Base-by-base conservation (phyloP, 2,113 vertebrate genomes). In the Ammodytes dubius region DNA sequence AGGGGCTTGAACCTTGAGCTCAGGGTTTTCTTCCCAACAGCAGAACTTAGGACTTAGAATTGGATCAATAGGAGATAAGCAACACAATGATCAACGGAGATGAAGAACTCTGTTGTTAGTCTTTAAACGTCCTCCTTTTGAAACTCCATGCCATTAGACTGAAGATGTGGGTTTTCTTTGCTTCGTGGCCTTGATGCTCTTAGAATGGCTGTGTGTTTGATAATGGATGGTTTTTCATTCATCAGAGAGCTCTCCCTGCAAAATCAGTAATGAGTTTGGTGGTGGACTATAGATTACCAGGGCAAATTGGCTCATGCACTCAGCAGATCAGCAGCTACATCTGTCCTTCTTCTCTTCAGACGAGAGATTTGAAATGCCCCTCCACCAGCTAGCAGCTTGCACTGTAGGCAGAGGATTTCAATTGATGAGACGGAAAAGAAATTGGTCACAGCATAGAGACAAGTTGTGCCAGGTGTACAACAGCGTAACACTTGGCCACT, bases 41-140 rank as follows among this genome's bases (percentile, higher is more conserved):
- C 43, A 37, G n/a, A 76, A n/a, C 73, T 68, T 40, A 35, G 43
- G 57, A 11, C 53, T 68, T 54, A 60, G 35, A 53, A 50, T 12
- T 47, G 53, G 64, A 87, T 92, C 86, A 40, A 82, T 93, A 71
- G 56, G 50, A 56, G 71, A 86, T 58, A 14, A 27, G 71, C 66
- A 66, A 27, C 19, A 5, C 1, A 7, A 47, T 53, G 65, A 81
- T 79, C 45, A 84, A 10, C 49, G 1, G n/a, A 83, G 74, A 85
- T 79, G 77, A 86, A 45, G 39, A 70, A 13, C 46, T 54, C 47
- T 3, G 46, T 77, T 74, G 87, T 73, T 6, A 37, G 49, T 84
- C 67, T 64, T 58, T 65, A 46, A 75, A 67, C 0, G 4, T n/a
- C 60, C 52, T 65, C 9, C 42, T 58, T 71, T 49, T 57, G 46